A percentile compares a stretch with the other conserved stretches of the same genome.
Conservation (phyloP, 2,797 vertebrate species). For the Amniataba percoides region DNA sequence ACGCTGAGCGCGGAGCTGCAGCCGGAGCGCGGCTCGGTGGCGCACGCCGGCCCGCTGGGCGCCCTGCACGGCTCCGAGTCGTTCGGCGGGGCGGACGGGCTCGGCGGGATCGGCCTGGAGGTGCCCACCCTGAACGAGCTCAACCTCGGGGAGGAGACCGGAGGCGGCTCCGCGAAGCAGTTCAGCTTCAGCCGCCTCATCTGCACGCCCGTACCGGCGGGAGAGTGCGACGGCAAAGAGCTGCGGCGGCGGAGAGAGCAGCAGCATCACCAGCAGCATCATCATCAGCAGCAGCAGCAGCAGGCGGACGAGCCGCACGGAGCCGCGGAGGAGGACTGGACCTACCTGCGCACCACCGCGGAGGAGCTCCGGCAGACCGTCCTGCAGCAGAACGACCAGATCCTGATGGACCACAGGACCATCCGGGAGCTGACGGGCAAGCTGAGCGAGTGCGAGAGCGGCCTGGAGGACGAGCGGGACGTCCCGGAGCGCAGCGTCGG, state of each 20-base stretch:
- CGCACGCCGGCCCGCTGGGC: constrained; percentile 87
- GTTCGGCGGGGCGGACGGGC: constrained; percentile 72
- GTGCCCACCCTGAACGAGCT: constrained; percentile 85
- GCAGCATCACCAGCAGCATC: constrained; percentile 44
- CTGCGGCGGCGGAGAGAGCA: constrained; percentile 60
- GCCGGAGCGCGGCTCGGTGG: constrained; percentile 76
- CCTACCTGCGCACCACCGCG: constrained; percentile 89
- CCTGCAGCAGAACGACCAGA: constrained; percentile 94
- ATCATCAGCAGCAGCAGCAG: constrained; percentile 42
- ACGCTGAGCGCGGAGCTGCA: constrained; percentile 84
- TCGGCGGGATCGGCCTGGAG: constrained; percentile 81
- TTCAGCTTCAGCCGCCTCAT: constrained; percentile 92
- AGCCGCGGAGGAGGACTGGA: constrained; percentile 86
- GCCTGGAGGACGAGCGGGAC: constrained; percentile 86
- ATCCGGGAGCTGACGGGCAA: constrained; percentile 95
- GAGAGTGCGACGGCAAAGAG: constrained; percentile 87
- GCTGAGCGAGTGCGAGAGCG: constrained; percentile 93
- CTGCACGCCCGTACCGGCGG: constrained; percentile 90
- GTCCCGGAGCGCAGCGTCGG: constrained; percentile 85
- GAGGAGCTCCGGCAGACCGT: constrained; percentile 93
- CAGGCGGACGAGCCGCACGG: constrained; percentile 76
- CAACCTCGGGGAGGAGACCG: constrained; percentile 79
- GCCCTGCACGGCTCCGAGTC: constrained; percentile 89
- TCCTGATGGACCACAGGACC: constrained; percentile 92
- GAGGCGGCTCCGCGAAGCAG: constrained; percentile 77